Conservation (phyloP, 53 echinoderm and acorn worm genomes). For the Temnopleurus reevesii region DNA sequence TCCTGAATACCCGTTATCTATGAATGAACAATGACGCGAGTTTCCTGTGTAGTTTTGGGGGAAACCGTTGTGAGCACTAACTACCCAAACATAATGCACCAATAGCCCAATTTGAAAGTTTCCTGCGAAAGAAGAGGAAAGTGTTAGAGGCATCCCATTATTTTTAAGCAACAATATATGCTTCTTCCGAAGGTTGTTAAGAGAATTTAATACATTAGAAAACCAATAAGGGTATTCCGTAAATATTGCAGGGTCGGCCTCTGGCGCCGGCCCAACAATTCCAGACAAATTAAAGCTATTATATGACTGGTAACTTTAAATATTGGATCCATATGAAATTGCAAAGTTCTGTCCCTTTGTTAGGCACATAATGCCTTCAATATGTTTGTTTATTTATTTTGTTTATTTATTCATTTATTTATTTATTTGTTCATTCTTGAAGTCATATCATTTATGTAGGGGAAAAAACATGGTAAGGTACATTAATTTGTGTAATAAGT, state of each 20-base stretch:
- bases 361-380: neutral
- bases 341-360: neutral
- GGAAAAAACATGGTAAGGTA: too few species aligned
- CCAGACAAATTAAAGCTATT: too few species aligned
- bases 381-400: too few species aligned
- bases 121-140: neutral
- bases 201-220: neutral
- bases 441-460: neutral
- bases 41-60: constrained; percentile 13
- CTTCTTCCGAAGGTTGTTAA: neutral
- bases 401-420: too few species aligned
- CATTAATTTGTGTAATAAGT: too few species aligned
- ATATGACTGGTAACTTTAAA: neutral
- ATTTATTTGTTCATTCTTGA: neutral
- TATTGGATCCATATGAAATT: neutral
- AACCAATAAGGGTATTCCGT: too few species aligned
- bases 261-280: too few species aligned
- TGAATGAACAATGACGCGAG: constrained; percentile 15
- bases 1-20: neutral
- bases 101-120: neutral
- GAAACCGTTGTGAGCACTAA: constrained; percentile 4
- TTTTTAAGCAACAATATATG: neutral
- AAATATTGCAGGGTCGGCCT: too few species aligned
- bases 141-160: neutral
- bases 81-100: neutral